A percentile compares a stretch with the other conserved stretches of the same genome.
phyloP scores from a whole-genome alignment of 2,888 invertebrate genomes.

The Tenthredo notha region DNA sequence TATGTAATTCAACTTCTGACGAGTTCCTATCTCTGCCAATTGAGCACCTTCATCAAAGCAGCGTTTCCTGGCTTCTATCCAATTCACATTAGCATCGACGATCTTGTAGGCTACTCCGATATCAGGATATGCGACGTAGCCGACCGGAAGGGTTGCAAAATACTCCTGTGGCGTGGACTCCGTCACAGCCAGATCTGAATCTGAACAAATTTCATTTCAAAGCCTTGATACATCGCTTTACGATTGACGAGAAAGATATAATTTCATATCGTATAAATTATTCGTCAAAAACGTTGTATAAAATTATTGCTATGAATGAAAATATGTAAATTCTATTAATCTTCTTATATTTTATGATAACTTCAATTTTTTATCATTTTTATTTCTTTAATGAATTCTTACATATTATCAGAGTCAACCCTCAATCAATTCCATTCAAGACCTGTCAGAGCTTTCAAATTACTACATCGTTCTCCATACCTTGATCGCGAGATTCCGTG shows the following conservation, averaged over 20 bases:
- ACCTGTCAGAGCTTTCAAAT: background rate
- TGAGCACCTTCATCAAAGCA: background rate
- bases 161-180: background rate
- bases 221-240: background rate
- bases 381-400: background rate
- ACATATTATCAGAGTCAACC: no score
- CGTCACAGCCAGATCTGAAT: background rate
- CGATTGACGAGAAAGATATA: background rate
- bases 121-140: background rate
- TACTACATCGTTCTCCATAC: background rate
- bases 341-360: background rate
- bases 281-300: background rate
- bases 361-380: background rate
- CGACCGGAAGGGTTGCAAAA: background rate
- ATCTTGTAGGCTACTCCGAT: background rate
- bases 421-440: background rate
- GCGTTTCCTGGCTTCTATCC: background rate
- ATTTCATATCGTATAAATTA: background rate
- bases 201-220: background rate
- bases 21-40: background rate
- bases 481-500: background rate
- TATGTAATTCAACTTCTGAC: background rate
- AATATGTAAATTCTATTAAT: background rate
- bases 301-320: background rate
- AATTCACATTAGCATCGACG: background rate